Base-by-base conservation (phyloP, 1,140 invertebrate genomes). In the Neuroterus valhalla region DNA sequence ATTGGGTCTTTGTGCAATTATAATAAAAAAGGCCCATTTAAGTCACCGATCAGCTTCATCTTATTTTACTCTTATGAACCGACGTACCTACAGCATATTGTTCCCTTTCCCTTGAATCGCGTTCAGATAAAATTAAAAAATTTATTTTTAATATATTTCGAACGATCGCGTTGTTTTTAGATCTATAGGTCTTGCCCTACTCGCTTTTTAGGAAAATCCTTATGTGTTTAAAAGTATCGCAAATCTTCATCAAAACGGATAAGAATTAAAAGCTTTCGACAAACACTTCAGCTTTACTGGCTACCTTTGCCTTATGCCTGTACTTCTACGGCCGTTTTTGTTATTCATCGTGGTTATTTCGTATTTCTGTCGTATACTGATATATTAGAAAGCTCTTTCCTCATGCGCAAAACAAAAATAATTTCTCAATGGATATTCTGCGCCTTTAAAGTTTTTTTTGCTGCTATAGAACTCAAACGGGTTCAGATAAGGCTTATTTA, bases 271-370 rank as follows among this genome's bases (percentile, higher is more conserved):
- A 62, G 21, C 1, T 38, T 26, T 3, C 2, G 14, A 4, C 31
- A 74, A 73, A 46, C 71, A 75, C 76, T 78, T 72, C 69, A 76
- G 52, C 76, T 77, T 81, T 74, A 84, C 78, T 84, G 79, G 78
- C 82, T 86, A 85, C 78, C 76, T 86, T 68, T 85, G 81, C 79
- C 84, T 85, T 81, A 82, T 78, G 77, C 78, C 83, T 83, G 77
- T 85, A 81, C 81, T 72, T 84, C 77, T 83, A 81, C 78, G 76
- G 74, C 70, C 81, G 70, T 80, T 76, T 75, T 86, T 76, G 81
- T 77, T 80, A 81, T 76, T 81, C 77, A 8, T 75, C 66, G 67
- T 77, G 75, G 82, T 78, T 79, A 80, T 46, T 81, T 79, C 71
- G 76, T 82, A 83, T 79, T 82, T 68, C 31, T 62, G 66, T 42